Conservation (phyloP, 2,797 vertebrate species). For the Passerculus sandwichensis region DNA sequence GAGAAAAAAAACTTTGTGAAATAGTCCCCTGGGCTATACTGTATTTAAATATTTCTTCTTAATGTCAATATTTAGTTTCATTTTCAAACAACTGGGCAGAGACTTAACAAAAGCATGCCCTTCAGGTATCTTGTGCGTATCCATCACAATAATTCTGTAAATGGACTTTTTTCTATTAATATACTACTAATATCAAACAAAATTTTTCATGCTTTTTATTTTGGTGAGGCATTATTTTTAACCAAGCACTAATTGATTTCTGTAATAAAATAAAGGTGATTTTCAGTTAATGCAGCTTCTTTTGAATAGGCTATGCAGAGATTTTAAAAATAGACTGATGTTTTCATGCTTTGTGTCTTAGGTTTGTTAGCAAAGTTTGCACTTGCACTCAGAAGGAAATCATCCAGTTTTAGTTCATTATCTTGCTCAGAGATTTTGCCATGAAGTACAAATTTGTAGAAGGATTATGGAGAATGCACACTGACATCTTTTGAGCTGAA, state of each 20-base stretch:
- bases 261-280: not conserved
- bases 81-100: not conserved
- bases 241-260: not conserved
- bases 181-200: not conserved
- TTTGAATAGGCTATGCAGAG: not conserved
- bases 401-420: not conserved
- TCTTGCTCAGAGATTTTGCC: not conserved
- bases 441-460: not conserved
- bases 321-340: not conserved
- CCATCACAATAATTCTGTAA: not conserved
- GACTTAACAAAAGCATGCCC: not conserved
- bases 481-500: not conserved
- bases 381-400: not conserved
- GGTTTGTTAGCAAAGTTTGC: not conserved
- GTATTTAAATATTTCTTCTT: not conserved
- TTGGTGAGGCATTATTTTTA: not conserved
- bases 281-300: not conserved
- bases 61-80: conserved; percentile 11
- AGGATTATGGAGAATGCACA: not conserved
- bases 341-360: not conserved
- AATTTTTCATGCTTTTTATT: not conserved
- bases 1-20: not conserved
- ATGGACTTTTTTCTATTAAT: not conserved
- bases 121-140: not conserved
- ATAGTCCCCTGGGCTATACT: not conserved